Conservation (phyloP, 1,140 invertebrate genomes). For the Lamellibrachia luymesi region DNA sequence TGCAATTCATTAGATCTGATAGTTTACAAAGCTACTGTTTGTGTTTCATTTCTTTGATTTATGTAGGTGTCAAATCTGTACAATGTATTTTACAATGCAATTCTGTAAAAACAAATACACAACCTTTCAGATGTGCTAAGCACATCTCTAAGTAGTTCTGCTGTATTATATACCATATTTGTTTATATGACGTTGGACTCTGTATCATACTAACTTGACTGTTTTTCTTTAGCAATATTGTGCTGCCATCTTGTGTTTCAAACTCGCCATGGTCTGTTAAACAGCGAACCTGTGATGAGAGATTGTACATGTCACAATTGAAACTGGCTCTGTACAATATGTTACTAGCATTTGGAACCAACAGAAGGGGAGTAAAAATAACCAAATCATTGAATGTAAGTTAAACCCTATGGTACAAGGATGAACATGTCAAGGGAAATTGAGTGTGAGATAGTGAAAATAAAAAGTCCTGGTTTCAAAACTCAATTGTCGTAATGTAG, state of each 20-base stretch:
- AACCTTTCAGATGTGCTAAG: too few species aligned
- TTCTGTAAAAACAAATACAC: too few species aligned
- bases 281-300: constrained; percentile 73
- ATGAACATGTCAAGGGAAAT: neutral
- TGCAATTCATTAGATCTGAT: too few species aligned
- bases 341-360: neutral
- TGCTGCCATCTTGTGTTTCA: constrained; percentile 88
- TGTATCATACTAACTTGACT: constrained; percentile 62
- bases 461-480: neutral
- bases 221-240: constrained; percentile 85
- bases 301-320: neutral
- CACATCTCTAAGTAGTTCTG: too few species aligned
- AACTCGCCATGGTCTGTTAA: constrained; percentile 88
- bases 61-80: too few species aligned
- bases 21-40: too few species aligned
- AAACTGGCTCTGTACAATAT: neutral
- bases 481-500: neutral
- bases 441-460: too few species aligned
- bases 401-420: neutral
- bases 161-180: too few species aligned
- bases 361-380: neutral
- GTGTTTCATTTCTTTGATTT: too few species aligned
- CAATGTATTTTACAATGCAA: too few species aligned
- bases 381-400: neutral
- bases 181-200: neutral